Evolutionary conservation across 2,113 vertebrate species (phyloP), one percentile per base, ranked within the genome.

Genomic region (Ibidorhyncha struthersii): DNA sequence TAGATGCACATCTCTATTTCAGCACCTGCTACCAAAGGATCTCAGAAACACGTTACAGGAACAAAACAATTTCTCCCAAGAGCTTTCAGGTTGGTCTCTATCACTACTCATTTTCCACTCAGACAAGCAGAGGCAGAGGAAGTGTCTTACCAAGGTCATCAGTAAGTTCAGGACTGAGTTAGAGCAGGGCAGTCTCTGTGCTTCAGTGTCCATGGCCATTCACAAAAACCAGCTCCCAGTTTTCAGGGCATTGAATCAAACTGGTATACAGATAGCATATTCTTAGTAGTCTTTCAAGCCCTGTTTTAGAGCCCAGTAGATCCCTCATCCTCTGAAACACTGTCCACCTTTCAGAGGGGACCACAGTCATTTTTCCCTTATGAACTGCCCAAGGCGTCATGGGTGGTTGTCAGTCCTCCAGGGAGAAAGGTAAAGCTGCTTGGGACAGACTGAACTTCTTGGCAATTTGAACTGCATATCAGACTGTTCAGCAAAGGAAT

Each of bases 241-340:
- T 73, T 88, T 70, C 10, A 66, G 50, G n/a, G 45, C 74, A 58
- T 1, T 25, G 30, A 79, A 38, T 53, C n/a, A 58, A 73, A 61
- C 17, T 40, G 38, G 15, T 45, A 10, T 4, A 63, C 22, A 29
- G 11, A 61, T 27, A 82, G 36, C 0, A 0, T 69, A 34, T 14
- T 69, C 70, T 45, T 2, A 34, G 47, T 10, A 29, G 41, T 26
- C 10, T 96, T 83, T 77, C 25, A 93, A 53, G 45, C 20, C 45
- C 36, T 55, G 6, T 16, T 87, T 74, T 74, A 84, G 6, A 84
- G 40, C 13, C 49, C 36, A 82, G 47, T 12, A 76, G 76, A 41
- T 52, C 58, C 21, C 26, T 71, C 32, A 32, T 17, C 30, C 62
- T 69, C 66, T 67, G n/a, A 79, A 91, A 41, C 10, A 25, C 16